phyloP scores from a whole-genome alignment of 2,888 invertebrate species.

The Beris chalybata region DNA sequence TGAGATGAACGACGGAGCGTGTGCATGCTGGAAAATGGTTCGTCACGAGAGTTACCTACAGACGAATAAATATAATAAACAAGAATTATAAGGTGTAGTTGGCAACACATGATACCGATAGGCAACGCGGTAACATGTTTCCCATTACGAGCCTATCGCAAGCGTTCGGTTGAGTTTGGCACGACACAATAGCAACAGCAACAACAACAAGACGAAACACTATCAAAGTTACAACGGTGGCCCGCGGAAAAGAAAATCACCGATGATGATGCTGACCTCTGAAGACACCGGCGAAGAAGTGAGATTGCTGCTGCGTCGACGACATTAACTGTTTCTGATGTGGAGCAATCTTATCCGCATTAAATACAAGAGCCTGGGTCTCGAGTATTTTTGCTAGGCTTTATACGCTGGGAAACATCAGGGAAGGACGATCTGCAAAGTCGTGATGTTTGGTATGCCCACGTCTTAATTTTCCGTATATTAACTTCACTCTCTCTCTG shows the following conservation, averaged over 20 bases:
- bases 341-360: slow-evolving; percentile 22
- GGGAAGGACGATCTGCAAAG: slow-evolving; percentile 15
- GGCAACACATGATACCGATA: slow-evolving; percentile 23
- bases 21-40: slow-evolving; percentile 5
- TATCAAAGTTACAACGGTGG: no score
- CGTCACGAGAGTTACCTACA: slow-evolving; percentile 20
- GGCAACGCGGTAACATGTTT: slow-evolving; percentile 8
- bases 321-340: slow-evolving; percentile 20
- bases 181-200: no score
- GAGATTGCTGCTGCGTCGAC: slow-evolving; percentile 22
- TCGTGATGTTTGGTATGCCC: slow-evolving; percentile 28
- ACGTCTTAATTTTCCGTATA: slow-evolving; percentile 28
- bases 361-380: no score
- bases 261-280: no score
- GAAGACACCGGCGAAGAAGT: slow-evolving; percentile 1
- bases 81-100: neutral
- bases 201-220: no score
- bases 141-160: neutral
- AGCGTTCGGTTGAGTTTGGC: no score
- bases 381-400: no score
- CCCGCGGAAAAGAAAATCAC: no score
- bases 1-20: neutral
- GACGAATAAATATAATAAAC: neutral
- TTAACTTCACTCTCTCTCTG: slow-evolving; percentile 26
- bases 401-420: slow-evolving; percentile 11